A percentile compares a stretch with the other conserved stretches of the same genome.
Conservation (phyloP, 2,797 vertebrate species). For the Epinephelus awoara region DNA sequence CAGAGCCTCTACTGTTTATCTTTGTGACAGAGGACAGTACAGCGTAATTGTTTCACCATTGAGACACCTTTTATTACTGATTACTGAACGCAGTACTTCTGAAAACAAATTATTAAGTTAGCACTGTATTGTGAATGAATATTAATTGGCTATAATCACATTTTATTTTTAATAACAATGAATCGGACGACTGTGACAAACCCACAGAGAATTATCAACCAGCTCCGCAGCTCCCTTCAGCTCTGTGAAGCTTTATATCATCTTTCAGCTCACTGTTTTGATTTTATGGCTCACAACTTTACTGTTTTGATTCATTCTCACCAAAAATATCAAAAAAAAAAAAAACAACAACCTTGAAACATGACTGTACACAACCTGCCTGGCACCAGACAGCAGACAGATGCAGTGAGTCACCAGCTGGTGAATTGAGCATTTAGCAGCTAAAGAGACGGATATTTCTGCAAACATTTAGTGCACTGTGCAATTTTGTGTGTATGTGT, state of each 20-base stretch:
- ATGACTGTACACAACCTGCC: too few species aligned
- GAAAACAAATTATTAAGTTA: slow-evolving; percentile 16
- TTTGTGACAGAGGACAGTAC: slow-evolving; percentile 27
- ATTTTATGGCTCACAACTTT: background rate
- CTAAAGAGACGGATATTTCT: background rate
- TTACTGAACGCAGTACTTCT: slow-evolving; percentile 14
- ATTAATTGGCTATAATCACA: background rate
- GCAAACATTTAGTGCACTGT: background rate
- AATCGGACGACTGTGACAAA: background rate
- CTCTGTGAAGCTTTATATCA: background rate
- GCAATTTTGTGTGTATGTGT: background rate
- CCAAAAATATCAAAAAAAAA: background rate
- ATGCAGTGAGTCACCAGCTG: too few species aligned
- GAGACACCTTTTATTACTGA: slow-evolving; percentile 33
- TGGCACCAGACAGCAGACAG: background rate
- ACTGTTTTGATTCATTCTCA: background rate
- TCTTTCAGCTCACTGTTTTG: background rate
- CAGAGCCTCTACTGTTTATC: slow-evolving; percentile 39
- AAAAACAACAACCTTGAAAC: too few species aligned
- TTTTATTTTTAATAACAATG: background rate
- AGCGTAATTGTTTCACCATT: slow-evolving; percentile 24
- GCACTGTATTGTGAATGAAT: background rate
- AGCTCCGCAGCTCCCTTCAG: background rate
- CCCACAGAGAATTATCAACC: background rate
- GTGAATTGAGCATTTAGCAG: background rate